Conservation (phyloP, 2,113 vertebrate genomes). For the Daphoenositta chrysoptera region DNA sequence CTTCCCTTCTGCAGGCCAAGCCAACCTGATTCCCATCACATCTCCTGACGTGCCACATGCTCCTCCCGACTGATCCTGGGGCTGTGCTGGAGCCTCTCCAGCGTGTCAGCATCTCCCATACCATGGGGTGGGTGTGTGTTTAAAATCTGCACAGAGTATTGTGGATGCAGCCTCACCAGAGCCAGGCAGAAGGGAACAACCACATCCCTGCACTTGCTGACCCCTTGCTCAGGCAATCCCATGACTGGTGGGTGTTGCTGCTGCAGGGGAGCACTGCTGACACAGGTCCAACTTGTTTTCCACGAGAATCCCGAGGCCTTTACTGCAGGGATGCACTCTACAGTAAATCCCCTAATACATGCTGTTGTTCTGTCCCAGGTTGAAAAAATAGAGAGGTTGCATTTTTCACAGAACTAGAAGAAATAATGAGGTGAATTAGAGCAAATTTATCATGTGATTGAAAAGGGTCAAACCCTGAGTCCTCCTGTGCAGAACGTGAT, state of each 20-base stretch:
- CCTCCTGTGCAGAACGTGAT: neutral
- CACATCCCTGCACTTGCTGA: neutral
- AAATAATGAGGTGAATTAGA: neutral
- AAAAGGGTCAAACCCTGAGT: neutral
- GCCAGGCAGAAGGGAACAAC: neutral
- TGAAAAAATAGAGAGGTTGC: neutral
- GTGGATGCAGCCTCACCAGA: neutral
- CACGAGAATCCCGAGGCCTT: neutral
- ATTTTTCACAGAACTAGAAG: neutral
- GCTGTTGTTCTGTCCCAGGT: neutral
- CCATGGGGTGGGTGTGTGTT: neutral
- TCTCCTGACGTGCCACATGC: neutral
- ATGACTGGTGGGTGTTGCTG: neutral
- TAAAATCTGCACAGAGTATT: neutral
- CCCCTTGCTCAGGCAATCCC: neutral
- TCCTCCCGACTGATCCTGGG: neutral
- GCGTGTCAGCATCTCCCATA: neutral
- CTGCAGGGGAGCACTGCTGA: neutral
- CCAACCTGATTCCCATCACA: accelerated
- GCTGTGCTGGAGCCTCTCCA: neutral
- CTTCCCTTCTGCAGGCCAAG: neutral
- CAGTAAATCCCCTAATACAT: neutral
- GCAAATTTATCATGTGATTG: neutral
- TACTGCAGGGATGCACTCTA: neutral
- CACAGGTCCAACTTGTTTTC: neutral